phyloP scores from a whole-genome alignment of 2,113 vertebrate species.

The Diphyllodes magnificus region DNA sequence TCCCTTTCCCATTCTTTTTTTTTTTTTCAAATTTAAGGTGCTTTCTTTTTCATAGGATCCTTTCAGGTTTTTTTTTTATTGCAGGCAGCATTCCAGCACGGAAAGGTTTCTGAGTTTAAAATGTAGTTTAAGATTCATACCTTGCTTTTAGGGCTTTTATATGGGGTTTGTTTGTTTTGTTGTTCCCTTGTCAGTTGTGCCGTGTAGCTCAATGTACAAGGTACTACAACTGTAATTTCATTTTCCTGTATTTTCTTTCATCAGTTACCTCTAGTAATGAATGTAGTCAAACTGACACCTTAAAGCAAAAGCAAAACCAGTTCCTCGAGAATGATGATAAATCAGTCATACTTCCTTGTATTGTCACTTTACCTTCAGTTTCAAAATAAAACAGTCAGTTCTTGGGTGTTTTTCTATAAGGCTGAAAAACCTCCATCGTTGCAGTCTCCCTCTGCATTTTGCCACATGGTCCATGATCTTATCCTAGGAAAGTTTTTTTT shows the following conservation, averaged over 20 bases:
- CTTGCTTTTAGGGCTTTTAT: neutral
- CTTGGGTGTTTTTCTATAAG: neutral
- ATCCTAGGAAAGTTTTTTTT: neutral
- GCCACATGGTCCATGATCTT: neutral
- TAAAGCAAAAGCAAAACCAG: neutral
- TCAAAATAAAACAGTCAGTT: neutral
- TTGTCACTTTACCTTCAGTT: neutral
- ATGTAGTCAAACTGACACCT: neutral
- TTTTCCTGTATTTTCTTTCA: neutral
- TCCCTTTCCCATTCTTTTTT: neutral
- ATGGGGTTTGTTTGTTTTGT: neutral
- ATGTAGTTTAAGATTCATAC: neutral
- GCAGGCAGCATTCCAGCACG: neutral
- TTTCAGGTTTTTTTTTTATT: neutral
- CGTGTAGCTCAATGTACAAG: accelerated
- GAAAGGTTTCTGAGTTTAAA: neutral
- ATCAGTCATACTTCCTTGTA: neutral
- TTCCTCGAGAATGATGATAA: neutral
- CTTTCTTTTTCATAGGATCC: neutral
- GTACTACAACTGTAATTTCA: neutral
- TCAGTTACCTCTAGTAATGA: neutral
- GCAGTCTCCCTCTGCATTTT: neutral
- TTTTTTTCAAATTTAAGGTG: neutral
- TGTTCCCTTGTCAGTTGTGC: neutral
- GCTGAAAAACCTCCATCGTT: neutral